phyloP scores from a whole-genome alignment of 1,140 invertebrate species.

The Linepithema humile region DNA sequence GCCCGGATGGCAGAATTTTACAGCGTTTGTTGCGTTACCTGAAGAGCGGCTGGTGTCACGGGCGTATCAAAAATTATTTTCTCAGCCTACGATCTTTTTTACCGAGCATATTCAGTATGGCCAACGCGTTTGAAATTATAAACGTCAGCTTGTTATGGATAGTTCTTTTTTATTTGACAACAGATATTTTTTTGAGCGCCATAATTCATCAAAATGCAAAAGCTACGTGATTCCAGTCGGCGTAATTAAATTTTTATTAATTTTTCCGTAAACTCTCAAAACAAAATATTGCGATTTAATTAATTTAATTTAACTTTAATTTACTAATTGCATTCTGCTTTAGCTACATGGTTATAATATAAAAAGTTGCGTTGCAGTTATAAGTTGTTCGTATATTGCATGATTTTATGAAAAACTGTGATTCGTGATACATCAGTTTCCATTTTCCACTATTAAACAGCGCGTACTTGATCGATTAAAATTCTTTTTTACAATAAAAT shows the following conservation, averaged over 20 bases:
- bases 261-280: not conserved
- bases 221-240: not conserved
- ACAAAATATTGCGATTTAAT: not conserved
- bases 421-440: constrained; percentile 17
- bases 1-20: not conserved
- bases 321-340: too few relatives aligned
- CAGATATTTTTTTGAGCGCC: not conserved
- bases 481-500: constrained; percentile 35
- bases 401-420: not conserved
- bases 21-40: not conserved
- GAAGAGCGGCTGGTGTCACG: not conserved
- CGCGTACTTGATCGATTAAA: constrained; percentile 42
- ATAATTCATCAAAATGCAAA: too few relatives aligned
- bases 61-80: not conserved
- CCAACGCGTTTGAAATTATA: not conserved
- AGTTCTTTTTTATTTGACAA: not conserved
- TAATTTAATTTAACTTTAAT: too few relatives aligned
- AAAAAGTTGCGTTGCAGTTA: not conserved
- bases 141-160: not conserved
- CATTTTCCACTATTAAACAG: constrained; percentile 15
- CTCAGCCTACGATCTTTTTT: not conserved
- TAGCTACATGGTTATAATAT: too few relatives aligned
- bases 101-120: not conserved
- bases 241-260: not conserved
- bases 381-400: not conserved